A percentile compares a stretch with the other conserved stretches of the same genome.
Evolutionary conservation across 2,113 vertebrate species (phyloP).

Genomic region (Bambusicola thoracicus): DNA sequence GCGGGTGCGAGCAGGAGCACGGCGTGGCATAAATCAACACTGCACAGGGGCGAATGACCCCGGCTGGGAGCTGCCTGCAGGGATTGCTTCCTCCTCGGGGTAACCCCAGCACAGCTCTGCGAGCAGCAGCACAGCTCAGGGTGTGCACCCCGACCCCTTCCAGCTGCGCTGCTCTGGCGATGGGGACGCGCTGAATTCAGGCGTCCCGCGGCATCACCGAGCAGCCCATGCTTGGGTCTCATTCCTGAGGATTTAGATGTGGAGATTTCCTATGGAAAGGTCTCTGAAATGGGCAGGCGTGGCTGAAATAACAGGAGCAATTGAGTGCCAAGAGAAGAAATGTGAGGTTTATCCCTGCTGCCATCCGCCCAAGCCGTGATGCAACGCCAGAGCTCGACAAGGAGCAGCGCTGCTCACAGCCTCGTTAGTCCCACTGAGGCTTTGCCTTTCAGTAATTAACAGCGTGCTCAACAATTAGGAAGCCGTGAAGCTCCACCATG

Average conservation of each 20-base stretch:
- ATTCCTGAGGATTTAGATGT: fast-evolving
- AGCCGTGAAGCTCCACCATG: slow-evolving; percentile 40
- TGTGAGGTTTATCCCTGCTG: background rate
- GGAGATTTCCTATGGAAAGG: background rate
- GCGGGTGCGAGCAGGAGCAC: background rate
- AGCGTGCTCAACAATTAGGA: slow-evolving; percentile 15
- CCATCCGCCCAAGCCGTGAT: fast-evolving
- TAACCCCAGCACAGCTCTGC: fast-evolving
- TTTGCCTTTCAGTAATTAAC: slow-evolving; percentile 57
- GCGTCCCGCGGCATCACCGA: fast-evolving
- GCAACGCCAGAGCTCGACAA: background rate
- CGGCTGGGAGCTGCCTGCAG: background rate
- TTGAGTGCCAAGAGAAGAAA: background rate
- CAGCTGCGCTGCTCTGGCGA: fast-evolving
- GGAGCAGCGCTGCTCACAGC: background rate
- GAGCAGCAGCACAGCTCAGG: background rate
- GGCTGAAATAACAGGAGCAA: background rate
- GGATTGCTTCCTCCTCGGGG: fast-evolving
- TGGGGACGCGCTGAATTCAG: fast-evolving
- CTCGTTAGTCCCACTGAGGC: slow-evolving; percentile 13
- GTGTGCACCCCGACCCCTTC: background rate
- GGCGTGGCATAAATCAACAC: background rate
- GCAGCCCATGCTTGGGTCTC: background rate
- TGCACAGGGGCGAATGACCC: background rate
- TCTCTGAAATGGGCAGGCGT: background rate